Base-by-base conservation (phyloP, 2,888 invertebrate genomes). In the Andrena haemorrhoa region DNA sequence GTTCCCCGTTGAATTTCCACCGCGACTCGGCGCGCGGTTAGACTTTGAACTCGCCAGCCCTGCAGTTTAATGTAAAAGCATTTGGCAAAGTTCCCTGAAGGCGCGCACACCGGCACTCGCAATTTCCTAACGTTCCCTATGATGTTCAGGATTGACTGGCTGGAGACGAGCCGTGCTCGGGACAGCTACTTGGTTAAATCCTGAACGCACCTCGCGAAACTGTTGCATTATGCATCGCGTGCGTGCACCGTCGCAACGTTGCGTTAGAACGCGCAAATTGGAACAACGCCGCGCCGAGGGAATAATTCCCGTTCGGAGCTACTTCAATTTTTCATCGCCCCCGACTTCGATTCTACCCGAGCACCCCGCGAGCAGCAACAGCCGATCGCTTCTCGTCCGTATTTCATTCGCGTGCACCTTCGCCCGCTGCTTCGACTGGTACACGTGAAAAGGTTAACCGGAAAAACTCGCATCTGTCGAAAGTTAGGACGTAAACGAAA, bases 151-250 rank as follows among this genome's bases (percentile, higher is more conserved):
- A 41, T 49, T 33, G 56, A n/a, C 20, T 3, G 2, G 49, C 31
- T 49, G 29, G 35, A 47, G 10, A 56, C 51, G 23, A 60, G 26
- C 12, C 49, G n/a, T 10, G 10, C 4, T 3, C 23, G 47, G 66
- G 31, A 49, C 49, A 29, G 56, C 26, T 41, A 49, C 26, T 70
- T 65, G 60, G 73, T 82, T 79, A 80, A 83, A 76, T 53, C 53
- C 51, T 65, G 47, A 69, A 63, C 72, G 56, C 47, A 41, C 66
- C 69, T 41, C 61, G 64, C 41, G 31, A 68, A 77, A 72, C 79
- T 73, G 63, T 58, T 84, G 84, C 84, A 86, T 86, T 84, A 84
- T 86, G 84, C 85, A 86, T 83, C 75, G 72, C 75, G 53, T 49
- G 66, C 70, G 65, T 69, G 71, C 71, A 35, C 65, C 61, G 70